These are phyloP conservation scores for Acleris sparsana DNA, from an alignment of 2,888 invertebrate genomes.

Conservation along the genomic window DNA sequence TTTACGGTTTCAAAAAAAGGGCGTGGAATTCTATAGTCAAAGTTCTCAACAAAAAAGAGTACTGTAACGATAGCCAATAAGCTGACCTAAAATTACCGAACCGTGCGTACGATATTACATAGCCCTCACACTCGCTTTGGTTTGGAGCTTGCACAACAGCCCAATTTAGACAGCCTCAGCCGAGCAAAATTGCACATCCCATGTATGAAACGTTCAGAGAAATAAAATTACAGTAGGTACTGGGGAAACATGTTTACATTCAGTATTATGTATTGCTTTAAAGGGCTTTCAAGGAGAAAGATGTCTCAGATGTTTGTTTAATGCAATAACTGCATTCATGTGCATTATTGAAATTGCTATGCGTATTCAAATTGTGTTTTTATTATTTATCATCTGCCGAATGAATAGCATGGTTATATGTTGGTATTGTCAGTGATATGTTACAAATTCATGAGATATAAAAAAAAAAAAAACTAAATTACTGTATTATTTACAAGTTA, in stretches of 20 bases:
- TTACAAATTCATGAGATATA: too few relatives aligned
- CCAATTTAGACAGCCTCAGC: conserved; percentile 65
- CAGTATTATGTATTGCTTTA: conserved; percentile 54
- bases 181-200: conserved; percentile 67
- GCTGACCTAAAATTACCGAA: conserved; percentile 23
- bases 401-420: too few relatives aligned
- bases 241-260: conserved; percentile 65
- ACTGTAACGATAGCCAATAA: conserved; percentile 23
- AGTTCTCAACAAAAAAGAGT: conserved; percentile 9
- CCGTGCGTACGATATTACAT: conserved; percentile 31
- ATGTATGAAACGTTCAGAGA: conserved; percentile 61
- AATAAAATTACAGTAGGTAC: conserved; percentile 63
- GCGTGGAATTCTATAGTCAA: too few relatives aligned
- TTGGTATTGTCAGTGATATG: too few relatives aligned
- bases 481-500: neutral
- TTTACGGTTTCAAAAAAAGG: too few relatives aligned
- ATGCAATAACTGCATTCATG: too few relatives aligned
- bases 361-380: too few relatives aligned
- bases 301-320: too few relatives aligned
- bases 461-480: too few relatives aligned
- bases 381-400: too few relatives aligned
- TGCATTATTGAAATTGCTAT: too few relatives aligned
- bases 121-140: conserved; percentile 55
- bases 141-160: conserved; percentile 63
- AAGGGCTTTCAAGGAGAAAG: conserved; percentile 46